These are phyloP conservation scores for Stictocephala bisonia DNA, from an alignment of 2,888 invertebrate species.

Conservation along the genomic window DNA sequence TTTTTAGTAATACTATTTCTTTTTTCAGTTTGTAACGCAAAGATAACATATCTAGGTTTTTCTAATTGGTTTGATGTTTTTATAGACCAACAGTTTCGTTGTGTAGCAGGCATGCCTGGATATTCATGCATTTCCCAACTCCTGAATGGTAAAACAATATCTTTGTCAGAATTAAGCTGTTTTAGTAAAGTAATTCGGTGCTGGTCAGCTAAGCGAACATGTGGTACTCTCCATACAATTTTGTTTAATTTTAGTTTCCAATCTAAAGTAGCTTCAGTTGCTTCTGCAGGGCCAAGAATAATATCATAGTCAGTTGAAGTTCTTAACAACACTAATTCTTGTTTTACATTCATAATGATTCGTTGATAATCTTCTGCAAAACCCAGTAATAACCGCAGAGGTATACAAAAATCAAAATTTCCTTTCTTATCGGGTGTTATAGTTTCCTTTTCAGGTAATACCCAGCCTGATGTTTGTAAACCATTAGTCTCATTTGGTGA, in stretches of 20 bases:
- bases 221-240: conserved; percentile 56
- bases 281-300: conserved; percentile 45
- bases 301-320: conserved; percentile 60
- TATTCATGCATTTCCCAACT: conserved; percentile 63
- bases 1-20: conserved; percentile 59
- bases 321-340: conserved; percentile 62
- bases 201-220: conserved; percentile 55
- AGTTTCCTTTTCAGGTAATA: not conserved
- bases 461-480: not conserved
- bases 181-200: conserved; percentile 57
- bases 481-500: conserved; percentile 2
- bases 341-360: conserved; percentile 63
- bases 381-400: conserved; percentile 61
- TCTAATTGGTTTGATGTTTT: conserved; percentile 61
- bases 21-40: conserved; percentile 63
- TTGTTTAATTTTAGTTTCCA: conserved; percentile 52
- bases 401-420: conserved; percentile 59
- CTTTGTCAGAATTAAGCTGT: conserved; percentile 44
- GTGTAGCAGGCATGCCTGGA: conserved; percentile 61
- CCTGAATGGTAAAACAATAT: conserved; percentile 58
- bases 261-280: conserved; percentile 39
- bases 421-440: conserved; percentile 50
- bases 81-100: conserved; percentile 60
- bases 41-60: conserved; percentile 63
- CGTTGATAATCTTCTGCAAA: conserved; percentile 63